Evolutionary conservation across 2,797 vertebrate genomes (phyloP).

Genomic region (Lutjanus campechanus): DNA sequence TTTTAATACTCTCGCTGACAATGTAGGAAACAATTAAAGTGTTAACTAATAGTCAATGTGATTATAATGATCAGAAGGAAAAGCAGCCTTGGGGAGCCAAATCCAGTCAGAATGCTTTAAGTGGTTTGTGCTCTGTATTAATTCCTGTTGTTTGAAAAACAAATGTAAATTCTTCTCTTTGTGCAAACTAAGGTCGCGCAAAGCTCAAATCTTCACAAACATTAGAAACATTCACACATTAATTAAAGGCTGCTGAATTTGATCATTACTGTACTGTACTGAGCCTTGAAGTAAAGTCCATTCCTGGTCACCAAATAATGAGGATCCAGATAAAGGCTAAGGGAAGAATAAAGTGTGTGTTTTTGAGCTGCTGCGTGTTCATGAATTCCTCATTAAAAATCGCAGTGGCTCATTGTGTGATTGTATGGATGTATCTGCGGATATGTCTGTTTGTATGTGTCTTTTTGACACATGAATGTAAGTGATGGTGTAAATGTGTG

Average conservation of each 20-base stretch:
- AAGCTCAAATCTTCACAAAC: background rate
- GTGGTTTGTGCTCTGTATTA: constrained; percentile 7
- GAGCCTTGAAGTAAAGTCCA: background rate
- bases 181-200: background rate
- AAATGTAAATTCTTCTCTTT: background rate
- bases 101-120: background rate
- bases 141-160: background rate
- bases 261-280: background rate
- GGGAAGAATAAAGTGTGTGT: constrained; percentile 3
- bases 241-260: constrained; percentile 9
- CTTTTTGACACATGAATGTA: constrained; percentile 39
- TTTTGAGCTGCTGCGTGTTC: background rate
- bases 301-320: constrained; percentile 31
- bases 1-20: constrained; percentile 20
- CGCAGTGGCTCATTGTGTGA: background rate
- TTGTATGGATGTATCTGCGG: background rate
- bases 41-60: constrained; percentile 24
- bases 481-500: constrained; percentile 34
- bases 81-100: background rate
- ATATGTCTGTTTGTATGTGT: background rate
- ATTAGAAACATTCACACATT: background rate
- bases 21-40: constrained; percentile 35
- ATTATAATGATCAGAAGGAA: constrained; percentile 1
- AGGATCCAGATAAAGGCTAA: constrained; percentile 30
- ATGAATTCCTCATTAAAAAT: constrained; percentile 13